A percentile compares a stretch with the other conserved stretches of the same genome.
Evolutionary conservation across 2,113 vertebrate species (phyloP).

Genomic region (Pachypanchax playfairii): DNA sequence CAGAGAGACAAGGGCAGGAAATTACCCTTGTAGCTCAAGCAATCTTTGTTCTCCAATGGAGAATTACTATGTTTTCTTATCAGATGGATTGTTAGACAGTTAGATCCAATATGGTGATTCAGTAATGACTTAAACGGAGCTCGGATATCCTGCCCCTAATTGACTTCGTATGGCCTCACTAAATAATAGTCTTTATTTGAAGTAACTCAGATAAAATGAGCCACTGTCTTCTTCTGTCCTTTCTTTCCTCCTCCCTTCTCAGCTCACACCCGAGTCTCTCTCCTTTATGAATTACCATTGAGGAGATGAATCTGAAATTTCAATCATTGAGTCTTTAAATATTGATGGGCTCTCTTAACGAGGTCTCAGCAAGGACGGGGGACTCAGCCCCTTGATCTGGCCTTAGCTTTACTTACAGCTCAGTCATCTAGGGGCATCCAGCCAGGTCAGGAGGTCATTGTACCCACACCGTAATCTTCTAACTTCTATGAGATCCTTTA

Average conservation of each 20-base stretch:
- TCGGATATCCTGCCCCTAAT: constrained; percentile 70
- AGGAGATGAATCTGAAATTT: constrained; percentile 80
- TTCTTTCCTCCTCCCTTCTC: constrained; percentile 6
- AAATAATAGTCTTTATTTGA: constrained; percentile 73
- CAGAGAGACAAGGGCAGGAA: constrained; percentile 31
- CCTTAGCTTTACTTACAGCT: constrained; percentile 28
- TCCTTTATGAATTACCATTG: constrained; percentile 74
- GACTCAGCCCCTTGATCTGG: constrained; percentile 41
- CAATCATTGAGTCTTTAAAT: constrained; percentile 79
- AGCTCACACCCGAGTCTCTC: constrained; percentile 34
- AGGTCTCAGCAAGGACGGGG: constrained; percentile 70
- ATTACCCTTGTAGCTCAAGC: constrained; percentile 36
- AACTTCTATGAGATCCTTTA: constrained; percentile 77
- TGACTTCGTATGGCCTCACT: constrained; percentile 69
- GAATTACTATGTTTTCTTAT: constrained; percentile 63
- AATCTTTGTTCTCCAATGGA: background rate
- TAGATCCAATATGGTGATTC: constrained; percentile 69
- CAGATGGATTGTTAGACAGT: constrained; percentile 60
- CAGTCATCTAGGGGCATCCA: constrained; percentile 68
- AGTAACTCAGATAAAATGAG: constrained; percentile 58
- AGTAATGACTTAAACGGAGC: constrained; percentile 56
- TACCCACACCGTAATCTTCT: constrained; percentile 67
- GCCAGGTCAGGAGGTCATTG: constrained; percentile 76
- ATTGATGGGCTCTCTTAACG: constrained; percentile 77
- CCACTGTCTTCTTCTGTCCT: constrained; percentile 17